phyloP scores from a whole-genome alignment of 2,797 vertebrate genomes.

The Ctenochaetus hawaiiensis region DNA sequence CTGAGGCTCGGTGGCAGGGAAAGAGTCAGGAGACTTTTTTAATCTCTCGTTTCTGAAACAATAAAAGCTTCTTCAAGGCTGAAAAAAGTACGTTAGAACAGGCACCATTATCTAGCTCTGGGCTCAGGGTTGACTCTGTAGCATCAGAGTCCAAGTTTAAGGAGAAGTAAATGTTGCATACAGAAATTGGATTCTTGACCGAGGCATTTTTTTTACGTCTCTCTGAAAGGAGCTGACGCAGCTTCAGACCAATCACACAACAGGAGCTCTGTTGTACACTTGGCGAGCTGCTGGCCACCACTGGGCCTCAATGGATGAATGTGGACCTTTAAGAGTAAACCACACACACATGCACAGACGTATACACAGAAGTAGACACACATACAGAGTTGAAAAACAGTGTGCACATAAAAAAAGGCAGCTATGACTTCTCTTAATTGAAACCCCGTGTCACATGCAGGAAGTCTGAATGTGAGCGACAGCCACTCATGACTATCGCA shows the following conservation, averaged over 20 bases:
- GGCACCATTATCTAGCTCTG: neutral
- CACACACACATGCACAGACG: conserved; percentile 45
- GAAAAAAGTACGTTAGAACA: conserved; percentile 14
- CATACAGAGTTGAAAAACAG: conserved; percentile 32
- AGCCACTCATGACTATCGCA: conserved; percentile 59
- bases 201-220: conserved; percentile 68
- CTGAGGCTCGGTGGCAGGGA: neutral
- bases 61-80: conserved; percentile 13
- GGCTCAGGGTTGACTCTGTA: conserved; percentile 32
- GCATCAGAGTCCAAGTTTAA: conserved; percentile 37
- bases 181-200: conserved; percentile 70
- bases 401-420: conserved; percentile 39
- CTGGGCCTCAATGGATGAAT: conserved; percentile 82
- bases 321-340: conserved; percentile 82
- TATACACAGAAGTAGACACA: neutral
- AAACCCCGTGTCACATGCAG: conserved; percentile 71
- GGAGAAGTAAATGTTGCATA: conserved; percentile 50
- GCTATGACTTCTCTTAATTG: conserved; percentile 65
- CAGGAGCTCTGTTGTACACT: conserved; percentile 79
- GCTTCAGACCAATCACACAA: conserved; percentile 78
- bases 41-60: neutral
- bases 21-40: neutral
- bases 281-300: conserved; percentile 69
- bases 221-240: conserved; percentile 76
- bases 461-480: conserved; percentile 67